A percentile compares a stretch with the other conserved stretches of the same genome.
phyloP scores from a whole-genome alignment of 2,113 vertebrate species.

The Jaculus jaculus region DNA sequence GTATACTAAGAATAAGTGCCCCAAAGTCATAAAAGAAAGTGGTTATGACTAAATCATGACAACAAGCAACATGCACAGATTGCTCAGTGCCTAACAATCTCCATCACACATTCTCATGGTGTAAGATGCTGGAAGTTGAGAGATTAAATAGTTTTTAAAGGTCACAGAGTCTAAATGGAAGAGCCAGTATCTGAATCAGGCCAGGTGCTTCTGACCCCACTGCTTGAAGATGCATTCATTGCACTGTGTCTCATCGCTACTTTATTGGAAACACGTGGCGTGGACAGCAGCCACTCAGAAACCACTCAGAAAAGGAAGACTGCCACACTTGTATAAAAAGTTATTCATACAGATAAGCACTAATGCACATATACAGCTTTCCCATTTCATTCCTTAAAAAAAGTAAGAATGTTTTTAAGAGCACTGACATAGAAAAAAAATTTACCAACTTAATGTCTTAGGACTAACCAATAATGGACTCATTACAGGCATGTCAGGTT shows the following conservation, averaged over 20 bases:
- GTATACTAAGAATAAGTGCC: neutral
- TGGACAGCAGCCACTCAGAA: neutral
- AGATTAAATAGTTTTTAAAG: slow-evolving; percentile 8
- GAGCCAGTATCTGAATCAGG: neutral
- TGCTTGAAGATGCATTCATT: neutral
- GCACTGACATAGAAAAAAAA: neutral
- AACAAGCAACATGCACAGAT: neutral
- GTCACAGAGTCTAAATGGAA: neutral
- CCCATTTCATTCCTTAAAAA: neutral
- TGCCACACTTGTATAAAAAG: neutral
- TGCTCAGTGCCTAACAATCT: neutral
- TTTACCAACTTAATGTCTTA: neutral
- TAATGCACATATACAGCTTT: neutral
- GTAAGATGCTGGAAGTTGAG: neutral
- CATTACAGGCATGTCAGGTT: neutral
- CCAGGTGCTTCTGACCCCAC: neutral
- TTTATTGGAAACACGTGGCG: neutral
- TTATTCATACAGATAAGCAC: neutral
- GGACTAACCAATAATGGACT: neutral
- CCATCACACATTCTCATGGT: neutral
- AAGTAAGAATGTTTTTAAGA: slow-evolving; percentile 11
- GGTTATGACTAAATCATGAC: neutral
- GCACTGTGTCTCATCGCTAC: neutral
- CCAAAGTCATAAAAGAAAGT: neutral
- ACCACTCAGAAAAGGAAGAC: neutral